Base-by-base conservation (phyloP, 2,888 invertebrate genomes). In the Rhingia rostrata region DNA sequence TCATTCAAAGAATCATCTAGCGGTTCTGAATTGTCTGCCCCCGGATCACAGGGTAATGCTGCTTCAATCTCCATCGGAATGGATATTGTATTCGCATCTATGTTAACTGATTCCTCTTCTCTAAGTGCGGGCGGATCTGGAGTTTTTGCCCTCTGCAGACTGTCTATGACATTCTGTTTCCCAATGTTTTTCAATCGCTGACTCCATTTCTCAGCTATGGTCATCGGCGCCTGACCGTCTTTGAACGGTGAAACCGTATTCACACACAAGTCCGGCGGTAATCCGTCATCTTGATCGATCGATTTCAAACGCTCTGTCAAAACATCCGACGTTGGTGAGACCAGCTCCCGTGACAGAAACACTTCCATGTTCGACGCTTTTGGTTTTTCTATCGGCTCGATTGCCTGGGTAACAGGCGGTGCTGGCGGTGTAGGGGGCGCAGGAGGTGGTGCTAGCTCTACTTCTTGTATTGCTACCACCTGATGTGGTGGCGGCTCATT, bases 151-250 rank as follows among this genome's bases (percentile, higher is more conserved):
- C 2, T 22, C 22, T 1, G 1, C 22, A 22, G 22, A 37, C 32
- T 39, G 9, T 67, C 75, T 6, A 51, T 53, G 6, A 63, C n/a
- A 14, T 60, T 79, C 4, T 54, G 60, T 22, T 81, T 86, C 64
- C 87, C 74, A 4, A 87, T 82, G 53, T 78, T 86, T 86, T 88
- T 88, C 81, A 90, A 87, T 39, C 89, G 86, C 83, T 89, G 88
- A 69, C 87, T 88, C 45, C 88, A 85, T 75, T 87, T 86, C 72
- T 89, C 88, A 35, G 89, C 89, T 33, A 90, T 88, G 2, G 89
- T 88, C 67, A 88, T 87, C 12, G 60, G 47, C 6, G 49, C n/a
- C 30, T 61, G 58, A 1, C 66, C 61, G 35, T 54, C 66, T 41
- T 82, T 74, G 30, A 64, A 60, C 41, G 69, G 63, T 14, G 51